Conservation (phyloP, 2,888 invertebrate species). For the Eledona agricola region DNA sequence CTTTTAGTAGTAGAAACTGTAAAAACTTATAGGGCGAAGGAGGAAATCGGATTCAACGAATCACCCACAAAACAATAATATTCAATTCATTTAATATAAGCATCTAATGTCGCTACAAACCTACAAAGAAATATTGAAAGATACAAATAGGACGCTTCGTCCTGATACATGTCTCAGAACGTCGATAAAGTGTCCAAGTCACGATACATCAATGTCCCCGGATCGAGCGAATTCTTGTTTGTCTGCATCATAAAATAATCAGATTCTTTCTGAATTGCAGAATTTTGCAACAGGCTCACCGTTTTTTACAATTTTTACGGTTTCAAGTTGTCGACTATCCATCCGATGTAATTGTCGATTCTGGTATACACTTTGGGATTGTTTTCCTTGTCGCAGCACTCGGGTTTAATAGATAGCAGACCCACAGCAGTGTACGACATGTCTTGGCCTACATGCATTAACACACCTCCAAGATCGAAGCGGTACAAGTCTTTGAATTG, state of each 20-base stretch:
- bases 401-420: background rate
- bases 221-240: background rate
- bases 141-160: conserved; percentile 19
- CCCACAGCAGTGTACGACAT: background rate
- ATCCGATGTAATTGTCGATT: conserved; percentile 66
- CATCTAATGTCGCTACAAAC: too few species aligned
- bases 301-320: too few species aligned
- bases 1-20: too few species aligned
- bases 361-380: conserved; percentile 70
- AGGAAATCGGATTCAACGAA: too few species aligned
- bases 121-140: conserved; percentile 19
- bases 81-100: too few species aligned
- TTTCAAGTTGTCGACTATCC: conserved; percentile 65
- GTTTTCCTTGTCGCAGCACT: background rate
- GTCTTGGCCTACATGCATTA: background rate
- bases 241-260: too few species aligned
- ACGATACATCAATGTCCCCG: background rate
- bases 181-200: conserved; percentile 3
- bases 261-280: background rate
- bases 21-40: too few species aligned
- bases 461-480: conserved; percentile 1
- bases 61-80: too few species aligned
- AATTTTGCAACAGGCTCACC: too few species aligned
- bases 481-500: background rate
- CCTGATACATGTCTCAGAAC: conserved; percentile 13